These are phyloP conservation scores for Urechis unicinctus DNA, from an alignment of 2,888 invertebrate genomes.

Conservation along the genomic window DNA sequence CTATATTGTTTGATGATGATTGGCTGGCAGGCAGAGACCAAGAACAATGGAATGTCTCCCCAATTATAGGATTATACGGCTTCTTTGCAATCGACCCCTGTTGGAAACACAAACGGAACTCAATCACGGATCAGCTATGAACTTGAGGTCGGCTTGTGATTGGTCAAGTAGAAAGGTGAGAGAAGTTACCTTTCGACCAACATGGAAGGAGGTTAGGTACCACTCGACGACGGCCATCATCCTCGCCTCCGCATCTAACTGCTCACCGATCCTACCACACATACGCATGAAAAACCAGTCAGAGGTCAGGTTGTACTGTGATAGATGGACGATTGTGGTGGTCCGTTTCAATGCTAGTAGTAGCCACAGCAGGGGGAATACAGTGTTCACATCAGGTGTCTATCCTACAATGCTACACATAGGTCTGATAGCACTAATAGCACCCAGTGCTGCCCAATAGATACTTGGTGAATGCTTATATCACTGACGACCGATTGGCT, in stretches of 20 bases:
- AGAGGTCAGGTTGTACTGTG: too few species aligned
- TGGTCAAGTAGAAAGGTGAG: background rate
- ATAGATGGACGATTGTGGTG: too few species aligned
- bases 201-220: slow-evolving; percentile 55
- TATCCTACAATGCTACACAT: too few species aligned
- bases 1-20: background rate
- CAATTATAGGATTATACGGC: slow-evolving; percentile 57
- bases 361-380: too few species aligned
- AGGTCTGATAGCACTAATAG: too few species aligned
- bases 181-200: slow-evolving; percentile 37
- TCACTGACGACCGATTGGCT: too few species aligned
- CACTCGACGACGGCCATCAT: slow-evolving; percentile 53
- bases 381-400: too few species aligned
- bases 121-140: background rate
- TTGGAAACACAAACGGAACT: background rate
- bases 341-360: too few species aligned
- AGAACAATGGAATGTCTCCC: slow-evolving; percentile 56
- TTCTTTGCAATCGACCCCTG: slow-evolving; percentile 53
- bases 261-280: slow-evolving; percentile 36
- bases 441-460: too few species aligned
- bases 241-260: slow-evolving; percentile 41
- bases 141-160: background rate
- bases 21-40: slow-evolving; percentile 51
- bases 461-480: too few species aligned
- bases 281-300: too few species aligned